Conservation (phyloP, 2,888 invertebrate species). For the Mesoligia furuncula region DNA sequence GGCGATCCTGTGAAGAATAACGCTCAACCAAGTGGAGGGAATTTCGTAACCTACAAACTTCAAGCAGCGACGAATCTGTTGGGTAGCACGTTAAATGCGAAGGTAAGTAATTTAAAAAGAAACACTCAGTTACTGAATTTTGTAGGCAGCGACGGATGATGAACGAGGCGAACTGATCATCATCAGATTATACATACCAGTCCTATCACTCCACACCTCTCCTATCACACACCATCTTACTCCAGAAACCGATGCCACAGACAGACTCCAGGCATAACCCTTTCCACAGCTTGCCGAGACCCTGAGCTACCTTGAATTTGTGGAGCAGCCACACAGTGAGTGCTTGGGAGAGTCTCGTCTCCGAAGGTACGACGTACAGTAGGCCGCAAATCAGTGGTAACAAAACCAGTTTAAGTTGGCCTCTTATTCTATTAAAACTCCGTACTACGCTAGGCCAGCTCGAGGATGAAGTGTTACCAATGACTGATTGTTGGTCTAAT, state of each 20-base stretch:
- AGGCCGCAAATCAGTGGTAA: no score
- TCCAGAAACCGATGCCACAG: neutral
- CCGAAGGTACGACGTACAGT: neutral
- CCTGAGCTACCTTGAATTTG: neutral
- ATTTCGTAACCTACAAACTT: constrained; percentile 73
- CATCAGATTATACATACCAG: neutral
- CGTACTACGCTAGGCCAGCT: no score
- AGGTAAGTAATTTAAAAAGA: constrained; percentile 64
- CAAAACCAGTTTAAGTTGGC: neutral
- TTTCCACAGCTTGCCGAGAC: neutral
- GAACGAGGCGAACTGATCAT: neutral
- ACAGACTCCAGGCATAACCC: neutral
- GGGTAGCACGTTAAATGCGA: constrained; percentile 66
- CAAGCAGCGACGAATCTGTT: constrained; percentile 71
- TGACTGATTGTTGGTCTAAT: no score
- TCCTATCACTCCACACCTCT: no score
- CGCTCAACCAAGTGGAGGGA: constrained; percentile 66
- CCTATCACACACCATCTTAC: neutral
- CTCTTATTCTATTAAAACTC: neutral
- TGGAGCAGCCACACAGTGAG: no score
- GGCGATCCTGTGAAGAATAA: constrained; percentile 66
- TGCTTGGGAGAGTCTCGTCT: neutral
- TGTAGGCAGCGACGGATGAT: neutral
- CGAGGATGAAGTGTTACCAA: neutral
- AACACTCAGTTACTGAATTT: neutral